A percentile compares a stretch with the other conserved stretches of the same genome.
phyloP scores from a whole-genome alignment of 2,797 vertebrate species.

The Tympanoctomys barrerae region DNA sequence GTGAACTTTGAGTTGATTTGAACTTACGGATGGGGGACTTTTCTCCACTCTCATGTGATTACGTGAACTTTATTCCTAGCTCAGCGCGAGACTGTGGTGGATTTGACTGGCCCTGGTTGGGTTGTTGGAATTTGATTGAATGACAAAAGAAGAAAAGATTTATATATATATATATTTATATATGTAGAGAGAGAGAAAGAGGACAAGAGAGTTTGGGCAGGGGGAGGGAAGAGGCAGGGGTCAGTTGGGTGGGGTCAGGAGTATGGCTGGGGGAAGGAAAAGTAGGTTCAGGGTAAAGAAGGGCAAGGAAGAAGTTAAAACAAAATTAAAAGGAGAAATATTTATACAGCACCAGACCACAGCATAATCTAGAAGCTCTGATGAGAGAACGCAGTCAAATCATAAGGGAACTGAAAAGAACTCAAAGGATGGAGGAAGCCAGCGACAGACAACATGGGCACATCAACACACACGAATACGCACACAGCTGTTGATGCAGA shows the following conservation, averaged over 20 bases:
- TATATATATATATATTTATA: conserved; percentile 91
- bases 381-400: conserved; percentile 88
- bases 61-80: conserved; percentile 93
- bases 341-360: conserved; percentile 88
- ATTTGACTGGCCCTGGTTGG: conserved; percentile 92
- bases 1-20: conserved; percentile 92
- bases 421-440: conserved; percentile 83
- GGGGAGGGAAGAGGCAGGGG: conserved; percentile 61
- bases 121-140: conserved; percentile 93
- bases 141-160: conserved; percentile 94
- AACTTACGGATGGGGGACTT: conserved; percentile 93
- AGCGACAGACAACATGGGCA: conserved; percentile 84
- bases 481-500: conserved; percentile 87
- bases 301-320: conserved; percentile 85
- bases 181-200: conserved; percentile 84
- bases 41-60: conserved; percentile 93
- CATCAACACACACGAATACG: conserved; percentile 72
- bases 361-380: conserved; percentile 88
- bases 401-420: conserved; percentile 82
- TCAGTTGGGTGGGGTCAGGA: conserved; percentile 34
- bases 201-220: conserved; percentile 73
- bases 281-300: conserved; percentile 75
- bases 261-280: conserved; percentile 77
- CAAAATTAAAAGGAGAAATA: conserved; percentile 86
- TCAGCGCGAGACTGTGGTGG: conserved; percentile 92